These are phyloP conservation scores for Ormyrus labotus DNA, from an alignment of 2,888 invertebrate species.

Conservation along the genomic window DNA sequence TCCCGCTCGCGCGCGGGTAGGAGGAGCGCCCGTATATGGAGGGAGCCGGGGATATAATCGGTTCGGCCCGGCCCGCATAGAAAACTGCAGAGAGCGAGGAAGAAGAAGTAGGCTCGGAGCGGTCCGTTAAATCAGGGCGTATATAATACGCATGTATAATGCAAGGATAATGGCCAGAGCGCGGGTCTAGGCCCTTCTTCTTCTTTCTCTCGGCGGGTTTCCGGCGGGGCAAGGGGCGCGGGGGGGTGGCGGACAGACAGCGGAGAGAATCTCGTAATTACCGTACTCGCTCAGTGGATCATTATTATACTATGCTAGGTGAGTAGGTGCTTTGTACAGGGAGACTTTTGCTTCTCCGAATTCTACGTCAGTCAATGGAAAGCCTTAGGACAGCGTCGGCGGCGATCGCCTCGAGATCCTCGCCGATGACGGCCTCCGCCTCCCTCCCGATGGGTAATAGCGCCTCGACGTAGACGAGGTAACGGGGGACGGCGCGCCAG, in stretches of 20 bases:
- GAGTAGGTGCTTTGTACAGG: background rate
- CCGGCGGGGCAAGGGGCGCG: background rate
- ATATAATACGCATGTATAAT: conserved; percentile 47
- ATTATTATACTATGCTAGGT: background rate
- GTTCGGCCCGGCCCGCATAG: background rate
- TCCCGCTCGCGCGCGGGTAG: background rate
- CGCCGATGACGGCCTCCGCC: no score
- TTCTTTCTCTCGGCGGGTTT: conserved; percentile 3
- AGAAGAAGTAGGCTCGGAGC: background rate
- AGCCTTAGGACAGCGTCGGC: background rate
- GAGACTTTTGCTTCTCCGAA: background rate
- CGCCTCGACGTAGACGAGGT: background rate
- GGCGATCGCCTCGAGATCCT: no score
- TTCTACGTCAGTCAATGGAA: background rate
- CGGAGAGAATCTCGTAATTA: conserved; percentile 11
- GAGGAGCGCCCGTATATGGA: background rate
- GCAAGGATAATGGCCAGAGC: conserved; percentile 27
- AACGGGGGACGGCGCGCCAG: background rate
- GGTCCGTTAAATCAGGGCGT: conserved; percentile 20
- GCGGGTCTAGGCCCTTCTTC: background rate
- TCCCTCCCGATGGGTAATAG: no score
- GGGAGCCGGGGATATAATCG: no score
- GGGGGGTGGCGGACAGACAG: background rate
- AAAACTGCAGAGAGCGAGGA: conserved; percentile 24
- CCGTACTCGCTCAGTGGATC: background rate